phyloP scores from a whole-genome alignment of 2,113 vertebrate genomes.

The Etia nguti region DNA sequence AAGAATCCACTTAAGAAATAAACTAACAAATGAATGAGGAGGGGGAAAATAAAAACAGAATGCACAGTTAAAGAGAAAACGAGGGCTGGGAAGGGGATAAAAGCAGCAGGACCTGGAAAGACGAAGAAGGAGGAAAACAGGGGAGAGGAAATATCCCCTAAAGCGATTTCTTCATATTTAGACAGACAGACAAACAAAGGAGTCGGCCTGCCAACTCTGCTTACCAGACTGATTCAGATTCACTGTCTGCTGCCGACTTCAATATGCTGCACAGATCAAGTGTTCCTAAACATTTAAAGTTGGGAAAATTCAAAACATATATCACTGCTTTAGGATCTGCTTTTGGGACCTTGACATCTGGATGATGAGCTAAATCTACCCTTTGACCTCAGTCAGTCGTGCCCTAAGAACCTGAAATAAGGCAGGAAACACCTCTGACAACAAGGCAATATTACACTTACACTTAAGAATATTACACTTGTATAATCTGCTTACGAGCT shows the following conservation, averaged over 20 bases:
- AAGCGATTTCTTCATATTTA: constrained; percentile 36
- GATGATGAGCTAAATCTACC: background rate
- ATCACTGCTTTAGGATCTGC: background rate
- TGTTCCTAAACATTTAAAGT: constrained; percentile 35
- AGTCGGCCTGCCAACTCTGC: constrained; percentile 27
- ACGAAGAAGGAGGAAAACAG: background rate
- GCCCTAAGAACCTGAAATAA: background rate
- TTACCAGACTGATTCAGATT: constrained; percentile 30
- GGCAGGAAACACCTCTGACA: background rate
- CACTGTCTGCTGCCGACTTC: constrained; percentile 31
- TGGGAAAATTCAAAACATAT: constrained; percentile 6
- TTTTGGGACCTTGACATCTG: background rate
- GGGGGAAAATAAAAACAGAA: background rate
- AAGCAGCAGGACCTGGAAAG: background rate
- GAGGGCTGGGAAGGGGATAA: background rate
- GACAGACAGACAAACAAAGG: constrained; percentile 37
- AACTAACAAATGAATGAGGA: background rate
- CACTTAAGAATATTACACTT: background rate
- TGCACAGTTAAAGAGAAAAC: background rate
- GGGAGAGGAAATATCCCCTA: constrained; percentile 10
- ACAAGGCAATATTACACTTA: background rate
- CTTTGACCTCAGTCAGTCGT: background rate
- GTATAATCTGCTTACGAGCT: background rate
- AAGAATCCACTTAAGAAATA: background rate
- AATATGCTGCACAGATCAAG: constrained; percentile 15